Evolutionary conservation across 2,797 vertebrate genomes (phyloP).

Genomic region (Neosalanx taihuensis): DNA sequence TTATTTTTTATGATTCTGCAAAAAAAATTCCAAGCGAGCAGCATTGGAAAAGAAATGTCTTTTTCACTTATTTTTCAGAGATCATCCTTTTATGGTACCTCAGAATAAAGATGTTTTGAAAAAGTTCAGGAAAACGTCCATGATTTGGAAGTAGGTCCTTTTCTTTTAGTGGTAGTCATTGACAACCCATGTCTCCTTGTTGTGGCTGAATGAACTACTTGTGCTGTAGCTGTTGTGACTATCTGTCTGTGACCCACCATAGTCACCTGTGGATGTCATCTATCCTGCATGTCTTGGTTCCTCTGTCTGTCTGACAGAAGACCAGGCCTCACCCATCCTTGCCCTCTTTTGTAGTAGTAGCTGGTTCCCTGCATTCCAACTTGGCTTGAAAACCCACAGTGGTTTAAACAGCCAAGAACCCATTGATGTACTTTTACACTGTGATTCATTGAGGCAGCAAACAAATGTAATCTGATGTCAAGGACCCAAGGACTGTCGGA

Average conservation of each 20-base stretch:
- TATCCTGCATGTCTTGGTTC: constrained; percentile 54
- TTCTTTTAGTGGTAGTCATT: constrained; percentile 64
- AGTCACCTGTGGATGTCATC: constrained; percentile 45
- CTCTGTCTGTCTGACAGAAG: constrained; percentile 36
- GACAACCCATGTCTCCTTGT: constrained; percentile 46
- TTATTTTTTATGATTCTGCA: constrained; percentile 37
- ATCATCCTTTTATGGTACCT: constrained; percentile 80
- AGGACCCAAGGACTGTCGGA: neutral
- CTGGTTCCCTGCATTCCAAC: constrained; percentile 13
- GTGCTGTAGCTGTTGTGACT: constrained; percentile 18
- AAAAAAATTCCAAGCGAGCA: constrained; percentile 35
- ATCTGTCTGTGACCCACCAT: constrained; percentile 22
- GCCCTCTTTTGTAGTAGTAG: constrained; percentile 22
- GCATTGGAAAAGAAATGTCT: constrained; percentile 65
- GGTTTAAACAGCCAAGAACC: constrained; percentile 18
- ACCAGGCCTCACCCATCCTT: constrained; percentile 42
- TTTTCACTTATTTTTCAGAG: constrained; percentile 80
- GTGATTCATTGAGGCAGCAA: constrained; percentile 35
- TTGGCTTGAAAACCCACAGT: constrained; percentile 22
- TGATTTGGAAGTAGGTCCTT: constrained; percentile 84
- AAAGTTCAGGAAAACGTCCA: constrained; percentile 84
- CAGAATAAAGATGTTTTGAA: constrained; percentile 85
- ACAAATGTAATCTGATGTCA: constrained; percentile 7
- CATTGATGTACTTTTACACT: constrained; percentile 15
- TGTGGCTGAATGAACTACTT: constrained; percentile 36